Evolutionary conservation across 2,888 invertebrate species (phyloP), one percentile per base, ranked within the genome.

Genomic region (Calliphora vomitoria): DNA sequence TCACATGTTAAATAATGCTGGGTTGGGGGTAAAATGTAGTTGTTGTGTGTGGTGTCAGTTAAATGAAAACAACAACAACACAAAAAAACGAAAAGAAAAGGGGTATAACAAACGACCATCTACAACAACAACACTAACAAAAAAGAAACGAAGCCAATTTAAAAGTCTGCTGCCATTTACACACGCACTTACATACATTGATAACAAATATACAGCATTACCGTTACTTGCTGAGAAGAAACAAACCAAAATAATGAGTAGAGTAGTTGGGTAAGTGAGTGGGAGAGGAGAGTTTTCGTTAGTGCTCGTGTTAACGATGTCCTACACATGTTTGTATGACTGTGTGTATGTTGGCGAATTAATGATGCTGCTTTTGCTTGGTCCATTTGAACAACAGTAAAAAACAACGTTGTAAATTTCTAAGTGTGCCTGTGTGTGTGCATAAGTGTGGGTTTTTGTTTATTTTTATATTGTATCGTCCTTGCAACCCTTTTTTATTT

Each of bases 341-440:
- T 11, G n/a, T 86, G 13, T n/a, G 47, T 50, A 35, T 79, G 82
- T 85, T 80, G 78, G 81, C 58, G 83, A 87, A 87, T 87, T 85
- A 87, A 87, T 87, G 87, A 87, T 79, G 87, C 85, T 85, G 85
- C 87, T 87, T 85, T 82, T 79, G 74, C 47, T 82, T 87, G 87
- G 87, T 82, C 85, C 87, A 87, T 85, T 85, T 79, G 35, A 71
- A 76, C 50, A 76, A 53, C 20, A 50, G 38, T 47, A 82, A 50
- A 55, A 38, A 60, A 76, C 82, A 82, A n/a, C 11, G 13, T 76
- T 76, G 44, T 66, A 74, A 81, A 68, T 55, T 64, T 80, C 35
- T 44, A n/a, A 47, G 15, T 41, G 13, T 62, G 50, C 69, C 10
- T 53, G 53, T 10, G 53, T 64, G 72, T 82, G 35, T 31, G 25